Base-by-base conservation (phyloP, 2,888 invertebrate genomes). In the Meteorus cinctellus region DNA sequence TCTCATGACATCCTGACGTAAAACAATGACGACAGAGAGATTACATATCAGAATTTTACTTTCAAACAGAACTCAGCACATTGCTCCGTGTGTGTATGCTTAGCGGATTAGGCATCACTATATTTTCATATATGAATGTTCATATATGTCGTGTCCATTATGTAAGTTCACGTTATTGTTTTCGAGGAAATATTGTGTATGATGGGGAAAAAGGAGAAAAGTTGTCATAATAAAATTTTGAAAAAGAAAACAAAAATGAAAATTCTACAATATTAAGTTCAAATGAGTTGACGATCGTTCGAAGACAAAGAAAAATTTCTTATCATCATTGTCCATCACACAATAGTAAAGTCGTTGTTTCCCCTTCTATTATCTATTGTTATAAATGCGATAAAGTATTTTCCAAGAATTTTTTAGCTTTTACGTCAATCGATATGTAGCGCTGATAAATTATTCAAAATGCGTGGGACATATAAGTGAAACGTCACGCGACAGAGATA, bases 41-140 rank as follows among this genome's bases (percentile, higher is more conserved):
- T 62, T 78, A 60, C 31, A 36, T 45, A 60, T 65, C 74, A 68
- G 45, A 48, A 67, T 60, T 48, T 63, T 45, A 72, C 72, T 72
- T 65, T 75, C 76, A 78, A 76, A 79, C 86, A 84, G 84, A 86
- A 85, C 88, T 89, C 89, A 88, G 89, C 89, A 88, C 88, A 89
- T 89, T 89, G 84, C 85, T 88, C 87, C 89, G 84, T 89, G 55
- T 89, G 84, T 89, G 55, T 55, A 55, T 55, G 84, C 87, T 83
- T 81, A 83, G 80, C 84, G 85, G 89, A 87, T 89, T 87, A 84
- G 82, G 81, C 84, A 63, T 76, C 85, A 86, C 85, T 86, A 86
- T 87, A 87, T 89, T 89, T 89, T 89, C 89, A 89, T 89, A 88
- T 89, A 19, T 55, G 55, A 55, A n/a, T 85, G 87, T 86, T 84